Evolutionary conservation across 2,797 vertebrate species (phyloP).

Genomic region (Vespertilio murinus): DNA sequence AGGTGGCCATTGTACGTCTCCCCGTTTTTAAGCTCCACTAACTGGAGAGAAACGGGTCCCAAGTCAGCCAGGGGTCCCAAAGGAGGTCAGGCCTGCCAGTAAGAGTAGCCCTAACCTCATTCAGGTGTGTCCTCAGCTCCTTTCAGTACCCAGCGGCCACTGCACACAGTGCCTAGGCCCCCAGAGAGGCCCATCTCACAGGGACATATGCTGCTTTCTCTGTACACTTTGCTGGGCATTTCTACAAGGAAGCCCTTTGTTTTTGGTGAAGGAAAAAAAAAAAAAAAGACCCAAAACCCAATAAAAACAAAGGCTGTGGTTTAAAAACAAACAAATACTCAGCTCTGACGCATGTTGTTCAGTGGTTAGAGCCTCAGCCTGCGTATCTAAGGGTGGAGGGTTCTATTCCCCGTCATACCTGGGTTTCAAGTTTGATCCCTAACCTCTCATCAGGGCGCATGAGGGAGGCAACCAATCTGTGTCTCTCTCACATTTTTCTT

Average conservation of each 20-base stretch:
- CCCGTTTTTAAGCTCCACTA: conserved; percentile 98
- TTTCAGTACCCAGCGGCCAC: neutral
- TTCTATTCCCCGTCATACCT: neutral
- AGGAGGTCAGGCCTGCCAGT: neutral
- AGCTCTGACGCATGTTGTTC: too few species aligned
- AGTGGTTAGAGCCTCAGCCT: neutral
- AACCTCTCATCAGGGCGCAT: neutral
- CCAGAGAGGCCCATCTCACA: neutral
- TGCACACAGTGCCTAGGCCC: neutral
- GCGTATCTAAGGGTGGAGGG: neutral
- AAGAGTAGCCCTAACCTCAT: neutral
- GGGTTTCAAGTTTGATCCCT: neutral
- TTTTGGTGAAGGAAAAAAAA: too few species aligned
- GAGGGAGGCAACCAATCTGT: neutral
- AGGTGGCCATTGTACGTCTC: conserved; percentile 98
- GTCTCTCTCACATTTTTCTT: neutral
- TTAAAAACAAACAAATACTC: neutral
- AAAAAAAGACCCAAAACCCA: neutral
- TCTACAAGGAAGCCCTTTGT: neutral
- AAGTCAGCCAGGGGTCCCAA: neutral
- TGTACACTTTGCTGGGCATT: neutral
- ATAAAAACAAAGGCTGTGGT: neutral
- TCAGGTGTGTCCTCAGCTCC: neutral
- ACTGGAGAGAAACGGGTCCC: conserved; percentile 77
- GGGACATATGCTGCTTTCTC: neutral